Conservation (phyloP, 2,888 invertebrate genomes). For the Eupithecia vulgata region DNA sequence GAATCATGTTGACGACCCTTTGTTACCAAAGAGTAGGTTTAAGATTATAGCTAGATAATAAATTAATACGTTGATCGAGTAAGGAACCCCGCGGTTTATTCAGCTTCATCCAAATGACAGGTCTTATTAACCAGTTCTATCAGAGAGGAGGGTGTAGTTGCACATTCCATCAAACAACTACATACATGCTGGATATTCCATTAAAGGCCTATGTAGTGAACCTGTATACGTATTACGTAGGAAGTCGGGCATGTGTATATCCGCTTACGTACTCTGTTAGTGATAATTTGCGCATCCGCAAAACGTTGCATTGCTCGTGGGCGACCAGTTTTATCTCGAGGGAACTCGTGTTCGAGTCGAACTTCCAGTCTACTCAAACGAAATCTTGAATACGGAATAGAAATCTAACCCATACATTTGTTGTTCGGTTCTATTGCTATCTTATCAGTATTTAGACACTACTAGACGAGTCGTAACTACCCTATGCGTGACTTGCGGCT, state of each 20-base stretch:
- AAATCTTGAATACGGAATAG: background rate
- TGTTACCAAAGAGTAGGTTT: background rate
- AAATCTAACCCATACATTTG: background rate
- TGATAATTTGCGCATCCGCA: slow-evolving; percentile 10
- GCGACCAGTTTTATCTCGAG: background rate
- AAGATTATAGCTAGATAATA: background rate
- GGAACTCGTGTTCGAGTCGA: too few relatives aligned
- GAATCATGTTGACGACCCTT: background rate
- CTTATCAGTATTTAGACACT: background rate
- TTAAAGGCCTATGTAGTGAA: background rate
- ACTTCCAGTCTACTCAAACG: background rate
- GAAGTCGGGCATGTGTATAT: slow-evolving; percentile 3
- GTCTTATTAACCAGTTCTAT: background rate
- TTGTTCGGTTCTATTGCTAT: too few relatives aligned
- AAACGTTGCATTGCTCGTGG: background rate
- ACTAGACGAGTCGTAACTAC: background rate
- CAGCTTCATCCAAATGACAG: background rate
- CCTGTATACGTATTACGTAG: slow-evolving; percentile 3
- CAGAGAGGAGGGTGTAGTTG: background rate
- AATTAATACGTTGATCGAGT: background rate
- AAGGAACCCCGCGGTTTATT: background rate
- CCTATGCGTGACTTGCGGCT: background rate
- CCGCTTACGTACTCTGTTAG: background rate
- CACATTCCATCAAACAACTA: background rate
- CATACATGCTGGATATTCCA: background rate